These are phyloP conservation scores for Drosophila virilis DNA, from an alignment of 1,140 invertebrate genomes.

Conservation along the genomic window DNA sequence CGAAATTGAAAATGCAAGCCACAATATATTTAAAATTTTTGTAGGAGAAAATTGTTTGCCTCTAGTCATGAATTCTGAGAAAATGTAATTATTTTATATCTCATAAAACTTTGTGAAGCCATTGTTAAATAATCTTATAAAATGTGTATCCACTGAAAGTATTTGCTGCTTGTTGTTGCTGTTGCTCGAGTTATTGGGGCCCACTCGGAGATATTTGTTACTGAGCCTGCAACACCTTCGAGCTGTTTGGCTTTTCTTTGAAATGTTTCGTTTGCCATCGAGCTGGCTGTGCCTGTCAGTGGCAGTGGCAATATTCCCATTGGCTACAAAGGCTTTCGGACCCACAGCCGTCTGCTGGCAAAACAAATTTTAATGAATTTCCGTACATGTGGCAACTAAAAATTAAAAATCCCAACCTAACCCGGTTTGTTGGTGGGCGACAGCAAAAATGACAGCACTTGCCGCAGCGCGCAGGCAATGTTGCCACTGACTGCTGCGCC, in stretches of 20 bases:
- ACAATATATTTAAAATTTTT: too few species aligned
- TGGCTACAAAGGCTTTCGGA: conserved; percentile 3
- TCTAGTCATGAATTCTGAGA: too few species aligned
- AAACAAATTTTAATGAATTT: conserved; percentile 34
- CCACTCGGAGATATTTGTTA: neutral
- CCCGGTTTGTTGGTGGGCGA: neutral
- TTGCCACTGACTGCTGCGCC: conserved; percentile 15
- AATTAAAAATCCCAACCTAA: conserved; percentile 34
- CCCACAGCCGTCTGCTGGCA: neutral
- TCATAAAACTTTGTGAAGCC: too few species aligned
- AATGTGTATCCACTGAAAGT: neutral
- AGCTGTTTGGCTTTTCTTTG: conserved; percentile 6
- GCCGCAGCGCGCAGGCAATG: conserved; percentile 18
- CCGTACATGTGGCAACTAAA: conserved; percentile 31
- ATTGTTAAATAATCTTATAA: too few species aligned
- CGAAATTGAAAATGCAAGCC: too few species aligned
- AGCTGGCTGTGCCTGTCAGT: conserved; percentile 15
- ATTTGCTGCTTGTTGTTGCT: neutral
- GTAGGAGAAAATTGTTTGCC: too few species aligned
- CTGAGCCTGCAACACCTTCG: neutral
- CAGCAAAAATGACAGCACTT: conserved; percentile 35
- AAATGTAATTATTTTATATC: too few species aligned
- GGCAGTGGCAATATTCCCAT: conserved; percentile 2
- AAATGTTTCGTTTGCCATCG: conserved; percentile 6
- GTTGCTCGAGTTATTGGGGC: neutral